A percentile compares a stretch with the other conserved stretches of the same genome.
Conservation (phyloP, 2,888 invertebrate genomes). For the Pachycephus smyrnensis region DNA sequence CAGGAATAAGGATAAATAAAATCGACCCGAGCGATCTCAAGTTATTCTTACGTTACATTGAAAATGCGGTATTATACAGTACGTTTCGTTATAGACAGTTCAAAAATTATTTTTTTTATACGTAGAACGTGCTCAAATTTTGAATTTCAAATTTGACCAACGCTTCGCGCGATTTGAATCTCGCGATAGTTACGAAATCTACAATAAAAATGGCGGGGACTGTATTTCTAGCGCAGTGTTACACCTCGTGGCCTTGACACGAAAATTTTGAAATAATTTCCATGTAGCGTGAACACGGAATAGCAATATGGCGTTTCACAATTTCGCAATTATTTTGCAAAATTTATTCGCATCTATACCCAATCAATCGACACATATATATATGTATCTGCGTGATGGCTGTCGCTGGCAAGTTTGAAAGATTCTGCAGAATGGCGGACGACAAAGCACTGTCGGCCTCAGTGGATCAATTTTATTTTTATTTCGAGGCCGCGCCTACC, state of each 20-base stretch:
- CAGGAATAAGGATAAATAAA: background rate
- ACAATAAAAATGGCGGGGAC: background rate
- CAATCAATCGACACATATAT: background rate
- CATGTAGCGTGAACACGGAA: background rate
- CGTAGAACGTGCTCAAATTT: background rate
- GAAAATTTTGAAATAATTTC: background rate
- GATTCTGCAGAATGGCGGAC: background rate
- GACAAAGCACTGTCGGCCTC: background rate
- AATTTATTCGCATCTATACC: background rate
- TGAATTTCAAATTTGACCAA: background rate
- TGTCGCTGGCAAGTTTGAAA: background rate
- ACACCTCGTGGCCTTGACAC: background rate
- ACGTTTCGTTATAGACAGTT: background rate
- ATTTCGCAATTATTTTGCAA: background rate
- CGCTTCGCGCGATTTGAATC: background rate
- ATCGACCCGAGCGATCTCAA: background rate
- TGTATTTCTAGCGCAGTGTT: background rate
- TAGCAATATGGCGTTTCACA: background rate
- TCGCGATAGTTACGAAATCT: background rate
- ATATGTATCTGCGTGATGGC: background rate
- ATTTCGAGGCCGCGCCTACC: background rate
- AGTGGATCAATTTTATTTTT: conserved; percentile 3
- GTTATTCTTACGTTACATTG: background rate
- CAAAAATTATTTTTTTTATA: no score
- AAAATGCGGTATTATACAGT: background rate